A percentile compares a stretch with the other conserved stretches of the same genome.
Evolutionary conservation across 1,140 invertebrate genomes (phyloP).

Genomic region (Lordiphosa mommai): DNA sequence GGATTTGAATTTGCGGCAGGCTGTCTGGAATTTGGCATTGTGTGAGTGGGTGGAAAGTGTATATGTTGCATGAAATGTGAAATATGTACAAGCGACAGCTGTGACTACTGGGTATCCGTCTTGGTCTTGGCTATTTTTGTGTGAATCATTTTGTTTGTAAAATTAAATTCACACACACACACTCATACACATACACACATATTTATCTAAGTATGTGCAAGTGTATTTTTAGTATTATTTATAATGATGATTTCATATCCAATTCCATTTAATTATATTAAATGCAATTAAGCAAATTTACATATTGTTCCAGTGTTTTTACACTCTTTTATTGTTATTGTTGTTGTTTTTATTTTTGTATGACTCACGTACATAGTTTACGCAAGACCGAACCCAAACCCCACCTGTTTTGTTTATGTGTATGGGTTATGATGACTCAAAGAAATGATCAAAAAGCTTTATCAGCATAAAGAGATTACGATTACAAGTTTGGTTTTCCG

Average conservation of each 20-base stretch:
- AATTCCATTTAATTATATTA: conserved; percentile 30
- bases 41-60: conserved; percentile 8
- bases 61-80: conserved; percentile 13
- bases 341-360: no score
- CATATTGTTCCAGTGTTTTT: conserved; percentile 22
- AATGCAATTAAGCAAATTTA: conserved; percentile 22
- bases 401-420: conserved; percentile 12
- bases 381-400: conserved; percentile 46
- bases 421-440: conserved; percentile 35
- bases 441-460: conserved; percentile 54
- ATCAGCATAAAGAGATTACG: conserved; percentile 51
- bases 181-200: background rate
- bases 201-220: conserved; percentile 14
- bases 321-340: background rate
- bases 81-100: conserved; percentile 50
- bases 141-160: conserved; percentile 74
- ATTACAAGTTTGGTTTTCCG: conserved; percentile 30
- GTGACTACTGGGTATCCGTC: conserved; percentile 35
- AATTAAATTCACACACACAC: conserved; percentile 47
- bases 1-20: background rate
- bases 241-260: conserved; percentile 64
- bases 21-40: conserved; percentile 47
- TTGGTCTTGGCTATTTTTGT: conserved; percentile 63
- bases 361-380: conserved; percentile 26
- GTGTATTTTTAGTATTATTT: conserved; percentile 46